These are phyloP conservation scores for Polypedilum pembai DNA, from an alignment of 1,140 invertebrate genomes.

Conservation along the genomic window DNA sequence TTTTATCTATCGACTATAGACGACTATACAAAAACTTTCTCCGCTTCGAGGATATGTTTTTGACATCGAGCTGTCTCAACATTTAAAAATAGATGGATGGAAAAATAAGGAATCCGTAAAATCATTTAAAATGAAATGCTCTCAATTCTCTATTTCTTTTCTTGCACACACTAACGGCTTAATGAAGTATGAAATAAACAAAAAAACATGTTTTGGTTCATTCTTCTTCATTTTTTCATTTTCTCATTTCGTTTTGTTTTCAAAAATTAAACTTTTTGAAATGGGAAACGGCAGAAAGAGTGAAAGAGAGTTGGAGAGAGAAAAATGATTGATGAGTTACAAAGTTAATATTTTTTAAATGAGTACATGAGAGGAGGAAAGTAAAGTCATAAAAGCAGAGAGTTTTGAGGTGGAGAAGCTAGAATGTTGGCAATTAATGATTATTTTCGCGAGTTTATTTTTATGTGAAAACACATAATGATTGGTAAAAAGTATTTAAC, in stretches of 20 bases:
- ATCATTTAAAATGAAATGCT: conserved; percentile 19
- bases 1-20: neutral
- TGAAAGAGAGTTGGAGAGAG: too few relatives aligned
- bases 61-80: conserved; percentile 2
- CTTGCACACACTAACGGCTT: neutral
- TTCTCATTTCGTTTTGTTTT: neutral
- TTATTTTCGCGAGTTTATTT: too few relatives aligned
- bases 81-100: neutral
- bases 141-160: neutral
- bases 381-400: too few relatives aligned
- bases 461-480: too few relatives aligned
- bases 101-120: conserved; percentile 15
- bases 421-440: too few relatives aligned
- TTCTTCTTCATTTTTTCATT: neutral
- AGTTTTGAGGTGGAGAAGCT: too few relatives aligned
- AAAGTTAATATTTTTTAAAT: neutral
- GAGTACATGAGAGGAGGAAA: too few relatives aligned
- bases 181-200: conserved; percentile 14
- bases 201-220: conserved; percentile 8
- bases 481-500: too few relatives aligned
- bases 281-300: neutral
- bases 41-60: neutral
- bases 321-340: conserved; percentile 13
- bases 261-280: neutral
- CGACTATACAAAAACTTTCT: too few relatives aligned